These are phyloP conservation scores for Marasmarcha lunaedactyla DNA, from an alignment of 2,888 invertebrate species.

Conservation along the genomic window DNA sequence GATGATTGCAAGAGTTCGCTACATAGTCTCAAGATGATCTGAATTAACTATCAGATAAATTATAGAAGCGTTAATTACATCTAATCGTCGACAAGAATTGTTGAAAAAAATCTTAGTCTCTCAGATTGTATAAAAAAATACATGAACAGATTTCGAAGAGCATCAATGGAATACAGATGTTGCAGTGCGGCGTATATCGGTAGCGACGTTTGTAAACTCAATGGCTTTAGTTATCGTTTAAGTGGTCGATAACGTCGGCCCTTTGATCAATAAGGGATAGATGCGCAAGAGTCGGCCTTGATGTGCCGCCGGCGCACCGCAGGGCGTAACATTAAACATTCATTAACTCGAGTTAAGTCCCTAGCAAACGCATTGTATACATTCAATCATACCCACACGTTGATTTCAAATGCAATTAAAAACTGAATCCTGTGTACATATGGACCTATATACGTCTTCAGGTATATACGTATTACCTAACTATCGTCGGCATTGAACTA, in stretches of 20 bases:
- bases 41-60: no score
- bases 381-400: background rate
- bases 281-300: constrained; percentile 10
- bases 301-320: constrained; percentile 22
- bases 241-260: constrained; percentile 49
- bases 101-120: no score
- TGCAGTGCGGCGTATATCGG: constrained; percentile 36
- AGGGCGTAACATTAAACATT: constrained; percentile 45
- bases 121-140: no score
- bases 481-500: background rate
- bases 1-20: no score
- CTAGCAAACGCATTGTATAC: background rate
- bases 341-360: constrained; percentile 29
- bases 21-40: no score
- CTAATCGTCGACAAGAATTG: no score
- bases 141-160: no score
- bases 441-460: no score
- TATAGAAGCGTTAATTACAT: no score
- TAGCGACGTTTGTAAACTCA: constrained; percentile 41
- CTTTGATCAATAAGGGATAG: constrained; percentile 23
- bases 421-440: no score
- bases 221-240: constrained; percentile 38
- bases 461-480: no score
- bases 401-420: background rate
- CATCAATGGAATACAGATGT: constrained; percentile 14